These are phyloP conservation scores for Melolontha melolontha DNA, from an alignment of 2,888 invertebrate genomes.

Conservation along the genomic window DNA sequence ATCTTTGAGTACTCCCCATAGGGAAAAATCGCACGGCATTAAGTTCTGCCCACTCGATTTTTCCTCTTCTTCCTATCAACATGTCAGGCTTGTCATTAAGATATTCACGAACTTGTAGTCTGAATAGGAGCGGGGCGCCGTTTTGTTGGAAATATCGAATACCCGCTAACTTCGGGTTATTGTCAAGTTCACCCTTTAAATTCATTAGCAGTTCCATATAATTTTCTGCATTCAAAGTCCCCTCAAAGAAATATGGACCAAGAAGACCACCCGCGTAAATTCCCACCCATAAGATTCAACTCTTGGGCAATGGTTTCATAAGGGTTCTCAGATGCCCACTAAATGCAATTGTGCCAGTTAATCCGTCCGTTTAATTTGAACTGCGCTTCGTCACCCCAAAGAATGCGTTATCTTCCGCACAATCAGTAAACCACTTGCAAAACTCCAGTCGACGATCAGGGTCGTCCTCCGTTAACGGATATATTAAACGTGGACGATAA, in stretches of 20 bases:
- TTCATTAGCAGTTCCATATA: conserved; percentile 42
- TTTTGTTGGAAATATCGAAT: too few species aligned
- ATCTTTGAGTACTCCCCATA: too few species aligned
- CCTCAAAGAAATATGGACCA: conserved; percentile 49
- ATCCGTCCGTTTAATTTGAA: conserved; percentile 52
- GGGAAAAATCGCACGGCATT: too few species aligned
- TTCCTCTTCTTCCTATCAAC: too few species aligned
- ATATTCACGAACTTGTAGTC: too few species aligned
- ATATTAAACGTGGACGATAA: conserved; percentile 46
- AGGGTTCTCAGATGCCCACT: conserved; percentile 44
- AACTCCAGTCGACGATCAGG: conserved; percentile 47
- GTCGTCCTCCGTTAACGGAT: conserved; percentile 44
- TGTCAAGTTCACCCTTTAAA: too few species aligned
- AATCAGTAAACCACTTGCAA: conserved; percentile 48
- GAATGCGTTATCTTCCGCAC: conserved; percentile 44
- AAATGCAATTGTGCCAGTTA: conserved; percentile 52
- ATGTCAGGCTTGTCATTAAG: too few species aligned
- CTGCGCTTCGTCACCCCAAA: conserved; percentile 51
- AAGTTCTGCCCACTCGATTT: too few species aligned
- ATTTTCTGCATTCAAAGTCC: conserved; percentile 32
- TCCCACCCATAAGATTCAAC: conserved; percentile 48
- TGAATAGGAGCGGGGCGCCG: too few species aligned
- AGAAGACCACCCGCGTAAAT: conserved; percentile 48
- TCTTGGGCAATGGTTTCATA: conserved; percentile 46
- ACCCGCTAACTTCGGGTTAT: too few species aligned